Evolutionary conservation across 1,140 invertebrate genomes (phyloP), one percentile per base, ranked within the genome.

Genomic region (Caenorhabditis briggsae): DNA sequence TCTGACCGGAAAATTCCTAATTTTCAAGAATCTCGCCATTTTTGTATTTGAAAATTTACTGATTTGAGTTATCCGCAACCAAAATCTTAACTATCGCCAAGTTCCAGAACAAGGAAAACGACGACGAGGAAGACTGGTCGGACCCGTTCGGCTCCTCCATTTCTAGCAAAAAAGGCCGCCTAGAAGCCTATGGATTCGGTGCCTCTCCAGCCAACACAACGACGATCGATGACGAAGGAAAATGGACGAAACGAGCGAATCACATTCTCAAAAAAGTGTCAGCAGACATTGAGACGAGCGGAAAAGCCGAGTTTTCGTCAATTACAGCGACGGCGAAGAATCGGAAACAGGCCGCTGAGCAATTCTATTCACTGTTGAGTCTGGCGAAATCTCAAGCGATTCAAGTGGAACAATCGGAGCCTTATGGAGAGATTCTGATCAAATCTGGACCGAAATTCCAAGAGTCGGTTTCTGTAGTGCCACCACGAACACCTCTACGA

Each of bases 251-350:
- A 50, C 70, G 70, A 6, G 43, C 70, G 7, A 78, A 78, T 20
- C 70, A 78, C 11, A 78, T 78, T 23, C 70, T 78, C 0, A 78
- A 78, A 14, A 43, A 78, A 50, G 20, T 78, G 9, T 78, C 70
- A 9, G 11, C 70, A 12, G 33, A 43, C 8, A 78, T 78, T n/a
- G 70, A 78, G n/a, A 23, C 70, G 5, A 23, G 46, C 7, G 70
- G 70, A 78, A 18, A 23, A 11, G 70, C 70, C 9, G 20, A 23
- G 5, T 78, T 78, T 11, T 78, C 70, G 0, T 18, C 14, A 23
- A 33, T 78, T 18, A 78, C 70, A 2, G 18, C 46, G 2, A 78
- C 6, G 3, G 70, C 70, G 1, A 78, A 78, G 20, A 78, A 16
- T 3, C 12, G 70, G 9, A 78, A 78, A 53, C 70, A 78, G n/a